Evolutionary conservation across 2,113 vertebrate genomes (phyloP).

Genomic region (Chaenogobius annularis): DNA sequence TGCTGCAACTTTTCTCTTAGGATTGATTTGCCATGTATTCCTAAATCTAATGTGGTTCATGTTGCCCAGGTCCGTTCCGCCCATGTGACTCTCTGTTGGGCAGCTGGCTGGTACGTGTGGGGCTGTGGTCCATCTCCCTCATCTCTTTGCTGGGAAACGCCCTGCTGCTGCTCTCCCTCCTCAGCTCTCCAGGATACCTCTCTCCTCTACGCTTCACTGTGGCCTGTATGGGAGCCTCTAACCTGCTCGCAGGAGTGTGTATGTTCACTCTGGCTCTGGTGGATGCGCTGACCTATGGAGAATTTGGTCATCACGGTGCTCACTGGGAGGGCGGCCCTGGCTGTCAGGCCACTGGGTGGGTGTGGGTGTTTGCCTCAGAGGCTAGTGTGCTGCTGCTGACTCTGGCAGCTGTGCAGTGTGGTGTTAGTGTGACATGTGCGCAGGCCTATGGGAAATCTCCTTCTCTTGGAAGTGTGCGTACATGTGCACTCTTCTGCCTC

Average conservation of each 20-base stretch:
- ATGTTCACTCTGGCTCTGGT: slow-evolving; percentile 85
- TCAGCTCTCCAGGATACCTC: slow-evolving; percentile 81
- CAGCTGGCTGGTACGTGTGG: slow-evolving; percentile 92
- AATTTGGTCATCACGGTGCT: slow-evolving; percentile 84
- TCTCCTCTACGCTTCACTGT: slow-evolving; percentile 88
- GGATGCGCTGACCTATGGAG: slow-evolving; percentile 85
- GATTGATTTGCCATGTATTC: neutral
- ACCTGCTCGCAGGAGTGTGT: slow-evolving; percentile 85
- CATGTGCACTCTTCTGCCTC: slow-evolving; percentile 83
- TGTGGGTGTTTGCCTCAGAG: slow-evolving; percentile 88
- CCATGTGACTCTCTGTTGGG: slow-evolving; percentile 92
- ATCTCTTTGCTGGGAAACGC: slow-evolving; percentile 86
- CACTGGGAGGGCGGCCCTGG: slow-evolving; percentile 86
- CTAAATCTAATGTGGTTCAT: slow-evolving; percentile 20
- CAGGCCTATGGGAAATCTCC: slow-evolving; percentile 81
- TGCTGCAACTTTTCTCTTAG: neutral
- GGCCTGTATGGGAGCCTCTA: slow-evolving; percentile 87
- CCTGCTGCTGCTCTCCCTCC: slow-evolving; percentile 84
- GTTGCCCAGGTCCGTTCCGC: slow-evolving; percentile 87
- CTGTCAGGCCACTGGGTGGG: slow-evolving; percentile 88
- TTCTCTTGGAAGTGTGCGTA: slow-evolving; percentile 78
- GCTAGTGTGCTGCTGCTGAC: slow-evolving; percentile 88
- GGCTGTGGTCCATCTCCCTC: slow-evolving; percentile 85
- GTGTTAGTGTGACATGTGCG: slow-evolving; percentile 82
- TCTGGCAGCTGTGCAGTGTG: slow-evolving; percentile 87